Evolutionary conservation across 2,113 vertebrate genomes (phyloP).

Genomic region (Mellivora capensis): DNA sequence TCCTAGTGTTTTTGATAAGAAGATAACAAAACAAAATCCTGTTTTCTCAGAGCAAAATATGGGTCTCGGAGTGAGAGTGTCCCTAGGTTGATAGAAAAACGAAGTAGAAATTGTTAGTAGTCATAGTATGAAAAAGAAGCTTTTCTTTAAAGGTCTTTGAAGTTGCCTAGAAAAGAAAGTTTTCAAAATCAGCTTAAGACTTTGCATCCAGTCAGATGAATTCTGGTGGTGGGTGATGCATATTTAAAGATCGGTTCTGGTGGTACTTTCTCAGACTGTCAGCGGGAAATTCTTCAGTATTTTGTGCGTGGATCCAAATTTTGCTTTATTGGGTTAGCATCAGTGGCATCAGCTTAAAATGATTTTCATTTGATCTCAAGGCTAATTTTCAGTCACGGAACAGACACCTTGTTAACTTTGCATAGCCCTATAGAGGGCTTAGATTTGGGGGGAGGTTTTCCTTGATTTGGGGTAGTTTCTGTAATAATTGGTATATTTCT

Average conservation of each 20-base stretch:
- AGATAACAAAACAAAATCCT: background rate
- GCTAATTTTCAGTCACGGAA: background rate
- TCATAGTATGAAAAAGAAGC: background rate
- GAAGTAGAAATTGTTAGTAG: background rate
- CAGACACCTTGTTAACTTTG: slow-evolving; percentile 21
- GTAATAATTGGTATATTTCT: background rate
- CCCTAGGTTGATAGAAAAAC: background rate
- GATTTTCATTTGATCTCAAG: background rate
- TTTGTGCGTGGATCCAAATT: slow-evolving; percentile 1
- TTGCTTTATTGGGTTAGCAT: background rate
- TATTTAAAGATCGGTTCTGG: background rate
- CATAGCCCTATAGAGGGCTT: background rate
- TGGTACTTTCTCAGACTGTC: slow-evolving; percentile 34
- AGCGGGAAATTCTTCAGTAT: background rate
- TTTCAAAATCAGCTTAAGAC: background rate
- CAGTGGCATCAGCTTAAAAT: background rate
- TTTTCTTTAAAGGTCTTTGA: background rate
- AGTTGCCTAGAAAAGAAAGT: background rate
- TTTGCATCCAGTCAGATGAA: background rate
- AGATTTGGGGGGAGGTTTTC: background rate
- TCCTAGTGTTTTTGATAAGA: background rate
- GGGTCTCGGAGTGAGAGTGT: background rate
- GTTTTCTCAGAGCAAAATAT: background rate
- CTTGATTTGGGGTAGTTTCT: background rate
- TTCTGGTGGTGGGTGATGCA: background rate